phyloP scores from a whole-genome alignment of 2,888 invertebrate species.

The Doris montereyensis region DNA sequence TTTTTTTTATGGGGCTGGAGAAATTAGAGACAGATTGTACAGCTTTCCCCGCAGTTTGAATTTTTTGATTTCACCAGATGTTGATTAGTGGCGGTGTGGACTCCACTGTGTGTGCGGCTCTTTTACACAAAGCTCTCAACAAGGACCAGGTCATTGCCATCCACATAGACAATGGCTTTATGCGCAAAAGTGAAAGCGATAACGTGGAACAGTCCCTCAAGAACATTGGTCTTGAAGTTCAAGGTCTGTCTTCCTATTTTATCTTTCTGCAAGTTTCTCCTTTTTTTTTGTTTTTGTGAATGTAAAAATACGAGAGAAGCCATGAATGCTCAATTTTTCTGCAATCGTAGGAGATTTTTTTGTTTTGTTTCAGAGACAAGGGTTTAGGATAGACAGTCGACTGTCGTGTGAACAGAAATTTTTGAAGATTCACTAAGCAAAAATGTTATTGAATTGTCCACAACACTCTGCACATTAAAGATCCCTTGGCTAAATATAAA shows the following conservation, averaged over 20 bases:
- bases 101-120: conserved; percentile 98
- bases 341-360: background rate
- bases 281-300: background rate
- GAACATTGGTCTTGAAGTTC: conserved; percentile 86
- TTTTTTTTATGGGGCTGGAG: too few relatives aligned
- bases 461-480: too few relatives aligned
- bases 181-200: conserved; percentile 95
- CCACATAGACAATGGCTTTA: conserved; percentile 99
- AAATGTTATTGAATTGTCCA: too few relatives aligned
- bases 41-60: too few relatives aligned
- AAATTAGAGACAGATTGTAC: too few relatives aligned
- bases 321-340: background rate
- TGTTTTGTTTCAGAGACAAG: background rate
- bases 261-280: background rate
- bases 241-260: conserved; percentile 71
- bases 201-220: conserved; percentile 88
- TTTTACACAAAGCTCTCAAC: conserved; percentile 90
- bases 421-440: too few relatives aligned
- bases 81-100: conserved; percentile 98
- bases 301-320: too few relatives aligned
- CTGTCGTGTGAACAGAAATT: too few relatives aligned
- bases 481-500: too few relatives aligned
- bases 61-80: conserved; percentile 80
- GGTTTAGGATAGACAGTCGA: background rate
- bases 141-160: conserved; percentile 92